phyloP scores from a whole-genome alignment of 2,888 invertebrate genomes.

The Pandemis corylana region DNA sequence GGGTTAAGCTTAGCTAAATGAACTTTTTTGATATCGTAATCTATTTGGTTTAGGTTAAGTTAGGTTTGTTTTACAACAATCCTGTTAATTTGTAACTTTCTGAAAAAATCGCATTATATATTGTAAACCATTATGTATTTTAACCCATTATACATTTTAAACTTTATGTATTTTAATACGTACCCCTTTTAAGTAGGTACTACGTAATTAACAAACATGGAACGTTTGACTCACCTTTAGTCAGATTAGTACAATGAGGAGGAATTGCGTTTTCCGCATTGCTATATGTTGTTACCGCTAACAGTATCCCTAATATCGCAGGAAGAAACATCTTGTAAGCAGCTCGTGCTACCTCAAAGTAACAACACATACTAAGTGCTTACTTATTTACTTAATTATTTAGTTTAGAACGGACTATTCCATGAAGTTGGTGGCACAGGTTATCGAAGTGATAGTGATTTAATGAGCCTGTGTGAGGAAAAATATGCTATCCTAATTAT shows the following conservation, averaged over 20 bases:
- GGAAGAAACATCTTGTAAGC: conserved; percentile 21
- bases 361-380: not conserved
- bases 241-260: conserved; percentile 68
- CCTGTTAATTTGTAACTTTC: no score
- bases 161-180: no score
- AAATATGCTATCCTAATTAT: no score
- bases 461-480: not conserved
- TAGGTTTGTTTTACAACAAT: no score
- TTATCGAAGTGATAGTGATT: not conserved
- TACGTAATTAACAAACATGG: not conserved
- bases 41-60: no score
- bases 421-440: conserved; percentile 19
- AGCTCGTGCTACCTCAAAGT: not conserved
- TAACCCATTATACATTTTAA: no score
- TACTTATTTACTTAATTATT: not conserved
- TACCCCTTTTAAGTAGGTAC: no score
- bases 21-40: no score
- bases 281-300: conserved; percentile 44
- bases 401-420: not conserved
- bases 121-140: no score
- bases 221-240: conserved; percentile 59
- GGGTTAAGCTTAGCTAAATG: no score
- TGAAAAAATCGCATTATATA: no score
- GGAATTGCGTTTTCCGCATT: conserved; percentile 52
- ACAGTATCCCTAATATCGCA: conserved; percentile 27